Conservation (phyloP, 2,888 invertebrate genomes). For the Tribolium freemani region DNA sequence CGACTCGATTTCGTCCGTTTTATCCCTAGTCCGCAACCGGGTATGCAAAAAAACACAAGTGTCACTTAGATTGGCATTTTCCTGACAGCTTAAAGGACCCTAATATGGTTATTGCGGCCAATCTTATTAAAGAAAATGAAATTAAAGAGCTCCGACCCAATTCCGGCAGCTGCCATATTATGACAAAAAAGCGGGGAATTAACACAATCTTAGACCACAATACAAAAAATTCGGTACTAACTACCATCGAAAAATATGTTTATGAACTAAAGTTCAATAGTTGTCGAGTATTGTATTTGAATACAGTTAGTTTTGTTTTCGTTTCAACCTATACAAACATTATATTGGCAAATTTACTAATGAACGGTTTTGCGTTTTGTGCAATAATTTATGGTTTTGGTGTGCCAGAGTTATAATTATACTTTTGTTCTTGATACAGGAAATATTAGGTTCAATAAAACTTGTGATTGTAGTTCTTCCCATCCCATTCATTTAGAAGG, state of each 20-base stretch:
- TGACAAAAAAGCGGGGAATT: slow-evolving; percentile 12
- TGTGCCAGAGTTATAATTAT: too few species aligned
- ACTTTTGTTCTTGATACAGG: too few species aligned
- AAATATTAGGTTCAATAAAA: background rate
- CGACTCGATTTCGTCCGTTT: slow-evolving; percentile 33
- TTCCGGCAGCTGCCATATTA: slow-evolving; percentile 22
- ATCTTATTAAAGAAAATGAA: slow-evolving; percentile 39
- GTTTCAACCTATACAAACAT: too few species aligned
- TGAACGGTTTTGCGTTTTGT: too few species aligned
- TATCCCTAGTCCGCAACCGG: slow-evolving; percentile 41
- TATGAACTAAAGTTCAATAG: too few species aligned
- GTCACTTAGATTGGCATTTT: slow-evolving; percentile 54
- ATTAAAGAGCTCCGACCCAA: slow-evolving; percentile 34
- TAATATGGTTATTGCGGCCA: slow-evolving; percentile 44
- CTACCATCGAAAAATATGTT: too few species aligned
- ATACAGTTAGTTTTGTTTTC: too few species aligned
- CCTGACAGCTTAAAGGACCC: slow-evolving; percentile 40
- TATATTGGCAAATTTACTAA: too few species aligned
- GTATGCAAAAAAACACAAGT: slow-evolving; percentile 52
- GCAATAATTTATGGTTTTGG: too few species aligned
- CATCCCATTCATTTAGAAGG: background rate
- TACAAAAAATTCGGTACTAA: background rate
- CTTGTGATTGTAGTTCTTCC: background rate
- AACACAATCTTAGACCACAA: background rate
- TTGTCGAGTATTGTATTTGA: too few species aligned